A percentile compares a stretch with the other conserved stretches of the same genome.
Evolutionary conservation across 2,888 invertebrate genomes (phyloP).

Genomic region (Cloeon dipterum): DNA sequence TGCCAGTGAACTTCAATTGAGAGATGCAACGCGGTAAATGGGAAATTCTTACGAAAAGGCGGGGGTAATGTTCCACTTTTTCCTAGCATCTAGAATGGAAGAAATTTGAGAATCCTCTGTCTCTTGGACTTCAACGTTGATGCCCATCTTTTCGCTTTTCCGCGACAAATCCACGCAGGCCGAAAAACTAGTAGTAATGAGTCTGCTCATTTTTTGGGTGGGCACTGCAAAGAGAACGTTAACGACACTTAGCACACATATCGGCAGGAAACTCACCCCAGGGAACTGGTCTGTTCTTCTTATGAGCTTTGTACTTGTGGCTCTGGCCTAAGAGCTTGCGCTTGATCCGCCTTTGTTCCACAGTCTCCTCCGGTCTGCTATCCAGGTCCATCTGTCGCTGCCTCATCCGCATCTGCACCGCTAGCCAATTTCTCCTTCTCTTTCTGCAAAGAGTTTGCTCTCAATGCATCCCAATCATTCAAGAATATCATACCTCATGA

Average conservation of each 20-base stretch:
- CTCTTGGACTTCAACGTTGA: constrained; percentile 58
- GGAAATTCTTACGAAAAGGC: constrained; percentile 37
- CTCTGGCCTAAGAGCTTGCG: constrained; percentile 66
- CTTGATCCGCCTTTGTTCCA: constrained; percentile 50
- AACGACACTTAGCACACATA: neutral
- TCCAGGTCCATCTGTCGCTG: constrained; percentile 26
- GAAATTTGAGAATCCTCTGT: constrained; percentile 65
- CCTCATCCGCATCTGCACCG: constrained; percentile 58
- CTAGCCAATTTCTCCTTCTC: constrained; percentile 64
- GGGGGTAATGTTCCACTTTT: constrained; percentile 85
- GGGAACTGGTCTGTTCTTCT: constrained; percentile 47
- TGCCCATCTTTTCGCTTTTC: constrained; percentile 79
- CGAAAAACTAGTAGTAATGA: constrained; percentile 74
- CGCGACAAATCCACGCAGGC: constrained; percentile 57
- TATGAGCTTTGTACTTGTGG: constrained; percentile 54
- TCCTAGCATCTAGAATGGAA: constrained; percentile 61
- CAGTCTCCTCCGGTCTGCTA: constrained; percentile 33
- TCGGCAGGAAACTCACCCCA: constrained; percentile 42
- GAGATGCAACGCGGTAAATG: too few species aligned
- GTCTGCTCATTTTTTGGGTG: constrained; percentile 81
- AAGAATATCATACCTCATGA: constrained; percentile 32
- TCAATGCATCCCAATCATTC: too few species aligned
- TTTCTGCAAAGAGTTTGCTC: constrained; percentile 28
- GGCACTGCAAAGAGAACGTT: constrained; percentile 35
- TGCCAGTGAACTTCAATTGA: too few species aligned